A percentile compares a stretch with the other conserved stretches of the same genome.
phyloP scores from a whole-genome alignment of 2,113 vertebrate genomes.

The Podarcis raffonei region DNA sequence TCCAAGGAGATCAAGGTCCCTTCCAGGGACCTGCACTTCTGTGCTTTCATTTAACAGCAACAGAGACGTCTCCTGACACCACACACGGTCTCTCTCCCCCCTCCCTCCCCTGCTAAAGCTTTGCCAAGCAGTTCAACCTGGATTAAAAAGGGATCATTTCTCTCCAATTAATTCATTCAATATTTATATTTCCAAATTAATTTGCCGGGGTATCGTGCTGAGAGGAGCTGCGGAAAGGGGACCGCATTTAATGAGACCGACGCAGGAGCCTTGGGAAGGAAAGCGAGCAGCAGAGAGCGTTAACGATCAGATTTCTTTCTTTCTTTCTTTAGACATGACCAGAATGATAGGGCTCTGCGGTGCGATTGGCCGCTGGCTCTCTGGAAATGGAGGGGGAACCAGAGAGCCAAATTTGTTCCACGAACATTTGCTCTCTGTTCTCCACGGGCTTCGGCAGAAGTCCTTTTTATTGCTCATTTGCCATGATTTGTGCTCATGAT shows the following conservation, averaged over 20 bases:
- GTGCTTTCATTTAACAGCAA: neutral
- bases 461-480: no score
- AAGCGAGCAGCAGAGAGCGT: neutral
- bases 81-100: neutral
- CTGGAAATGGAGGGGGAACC: neutral
- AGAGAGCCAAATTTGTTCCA: neutral
- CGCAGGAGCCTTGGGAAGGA: neutral
- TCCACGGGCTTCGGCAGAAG: neutral
- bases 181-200: slow-evolving; percentile 33
- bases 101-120: neutral
- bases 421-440: neutral
- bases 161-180: slow-evolving; percentile 48
- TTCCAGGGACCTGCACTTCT: neutral
- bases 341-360: neutral
- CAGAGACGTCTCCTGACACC: neutral
- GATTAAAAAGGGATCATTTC: slow-evolving; percentile 31
- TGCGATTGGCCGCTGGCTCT: neutral
- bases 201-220: neutral
- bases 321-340: neutral
- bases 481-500: no score
- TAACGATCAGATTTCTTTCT: neutral
- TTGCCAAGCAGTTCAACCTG: slow-evolving; percentile 10
- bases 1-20: neutral
- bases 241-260: neutral
- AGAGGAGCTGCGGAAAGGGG: neutral